Conservation (phyloP, 2,888 invertebrate species). For the Microctonus brassicae region DNA sequence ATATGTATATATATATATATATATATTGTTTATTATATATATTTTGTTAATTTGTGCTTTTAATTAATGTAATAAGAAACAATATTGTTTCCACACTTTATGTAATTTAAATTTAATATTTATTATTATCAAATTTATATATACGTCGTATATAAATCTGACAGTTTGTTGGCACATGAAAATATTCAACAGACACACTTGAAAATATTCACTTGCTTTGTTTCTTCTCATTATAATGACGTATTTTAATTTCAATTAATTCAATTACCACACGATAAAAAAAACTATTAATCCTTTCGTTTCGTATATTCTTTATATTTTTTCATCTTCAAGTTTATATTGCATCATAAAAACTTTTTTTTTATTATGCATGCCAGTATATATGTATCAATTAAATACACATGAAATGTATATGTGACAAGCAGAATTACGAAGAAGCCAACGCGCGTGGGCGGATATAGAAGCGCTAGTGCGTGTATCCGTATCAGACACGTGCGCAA, state of each 20-base stretch:
- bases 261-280: conserved; percentile 36
- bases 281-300: background rate
- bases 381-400: conserved; percentile 31
- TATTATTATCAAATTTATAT: background rate
- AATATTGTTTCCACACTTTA: background rate
- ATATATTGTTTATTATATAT: background rate
- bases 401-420: conserved; percentile 2
- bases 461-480: conserved; percentile 32
- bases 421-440: background rate
- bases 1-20: background rate
- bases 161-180: background rate
- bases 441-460: conserved; percentile 31
- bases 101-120: background rate
- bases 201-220: too few relatives aligned
- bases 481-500: conserved; percentile 31
- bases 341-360: background rate
- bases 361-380: too few relatives aligned
- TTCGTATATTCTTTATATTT: background rate
- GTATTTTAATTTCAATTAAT: conserved; percentile 32
- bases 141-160: too few relatives aligned
- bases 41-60: background rate
- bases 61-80: background rate
- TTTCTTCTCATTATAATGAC: too few relatives aligned
- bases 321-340: background rate
- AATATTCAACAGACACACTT: conserved; percentile 5